A percentile compares a stretch with the other conserved stretches of the same genome.
Evolutionary conservation across 2,888 invertebrate genomes (phyloP).

Genomic region (Scaeva pyrastri): DNA sequence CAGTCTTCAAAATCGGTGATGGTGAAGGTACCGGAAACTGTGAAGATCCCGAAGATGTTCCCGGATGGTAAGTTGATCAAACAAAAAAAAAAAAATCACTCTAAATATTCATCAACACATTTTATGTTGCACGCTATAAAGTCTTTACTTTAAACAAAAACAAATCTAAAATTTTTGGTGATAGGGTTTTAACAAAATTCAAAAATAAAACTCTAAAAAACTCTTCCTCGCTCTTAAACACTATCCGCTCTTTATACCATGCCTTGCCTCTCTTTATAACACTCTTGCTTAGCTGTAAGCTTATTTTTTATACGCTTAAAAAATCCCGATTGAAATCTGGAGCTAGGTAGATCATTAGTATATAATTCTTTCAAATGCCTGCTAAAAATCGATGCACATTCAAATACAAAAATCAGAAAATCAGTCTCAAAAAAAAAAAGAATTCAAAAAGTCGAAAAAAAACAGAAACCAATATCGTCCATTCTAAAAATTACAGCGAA

Average conservation of each 20-base stretch:
- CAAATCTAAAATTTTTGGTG: conserved; percentile 35
- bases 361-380: conserved; percentile 59
- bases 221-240: conserved; percentile 84
- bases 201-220: conserved; percentile 7
- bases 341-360: conserved; percentile 40
- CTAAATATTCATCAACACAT: conserved; percentile 68
- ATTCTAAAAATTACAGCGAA: conserved; percentile 89
- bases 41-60: conserved; percentile 97
- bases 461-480: conserved; percentile 41
- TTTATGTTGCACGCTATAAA: conserved; percentile 55
- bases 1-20: conserved; percentile 97
- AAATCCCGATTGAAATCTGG: conserved; percentile 41
- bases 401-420: conserved; percentile 34
- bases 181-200: conserved; percentile 27
- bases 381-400: conserved; percentile 63
- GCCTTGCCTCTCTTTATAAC: conserved; percentile 3
- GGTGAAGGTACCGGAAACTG: conserved; percentile 96
- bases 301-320: conserved; percentile 41
- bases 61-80: conserved; percentile 93
- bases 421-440: conserved; percentile 59
- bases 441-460: conserved; percentile 72
- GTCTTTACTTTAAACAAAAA: conserved; percentile 29
- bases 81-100: background rate
- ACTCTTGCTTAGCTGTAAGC: conserved; percentile 25
- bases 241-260: too few relatives aligned